Percentiles rank a stretch among this genome's conserved stretches.
phyloP scores from a whole-genome alignment of 2,888 invertebrate species.

The Eudemis profundana region DNA sequence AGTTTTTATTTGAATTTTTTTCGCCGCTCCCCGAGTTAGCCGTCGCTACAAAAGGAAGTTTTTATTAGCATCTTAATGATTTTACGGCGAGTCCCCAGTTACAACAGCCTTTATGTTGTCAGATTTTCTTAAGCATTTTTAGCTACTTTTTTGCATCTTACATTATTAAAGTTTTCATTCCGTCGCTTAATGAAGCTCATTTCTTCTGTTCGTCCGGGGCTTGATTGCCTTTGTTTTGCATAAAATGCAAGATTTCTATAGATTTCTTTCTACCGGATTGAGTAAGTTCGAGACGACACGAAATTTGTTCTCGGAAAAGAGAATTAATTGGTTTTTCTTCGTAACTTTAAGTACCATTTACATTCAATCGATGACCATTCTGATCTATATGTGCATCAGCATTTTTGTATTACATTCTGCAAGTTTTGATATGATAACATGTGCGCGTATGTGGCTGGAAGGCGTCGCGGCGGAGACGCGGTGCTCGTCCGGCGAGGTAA shows the following conservation, averaged over 20 bases:
- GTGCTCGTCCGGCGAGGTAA: slow-evolving; percentile 66
- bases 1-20: slow-evolving; percentile 85
- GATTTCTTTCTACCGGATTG: slow-evolving; percentile 79
- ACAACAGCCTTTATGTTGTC: slow-evolving; percentile 86
- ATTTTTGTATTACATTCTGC: background rate
- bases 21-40: slow-evolving; percentile 74
- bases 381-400: background rate
- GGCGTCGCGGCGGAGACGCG: slow-evolving; percentile 45
- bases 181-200: slow-evolving; percentile 85
- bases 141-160: slow-evolving; percentile 85
- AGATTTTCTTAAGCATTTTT: slow-evolving; percentile 86
- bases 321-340: slow-evolving; percentile 71
- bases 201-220: slow-evolving; percentile 84
- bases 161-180: slow-evolving; percentile 86
- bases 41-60: slow-evolving; percentile 85
- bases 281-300: slow-evolving; percentile 73
- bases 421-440: slow-evolving; percentile 15
- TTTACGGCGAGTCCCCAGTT: slow-evolving; percentile 85
- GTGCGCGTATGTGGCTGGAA: background rate
- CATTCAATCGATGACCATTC: slow-evolving; percentile 46
- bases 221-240: slow-evolving; percentile 86
- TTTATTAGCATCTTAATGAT: slow-evolving; percentile 87
- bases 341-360: slow-evolving; percentile 49
- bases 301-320: slow-evolving; percentile 73
- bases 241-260: slow-evolving; percentile 84